A percentile compares a stretch with the other conserved stretches of the same genome.
Evolutionary conservation across 2,113 vertebrate species (phyloP).

Genomic region (Nothocercus nigrocapillus): DNA sequence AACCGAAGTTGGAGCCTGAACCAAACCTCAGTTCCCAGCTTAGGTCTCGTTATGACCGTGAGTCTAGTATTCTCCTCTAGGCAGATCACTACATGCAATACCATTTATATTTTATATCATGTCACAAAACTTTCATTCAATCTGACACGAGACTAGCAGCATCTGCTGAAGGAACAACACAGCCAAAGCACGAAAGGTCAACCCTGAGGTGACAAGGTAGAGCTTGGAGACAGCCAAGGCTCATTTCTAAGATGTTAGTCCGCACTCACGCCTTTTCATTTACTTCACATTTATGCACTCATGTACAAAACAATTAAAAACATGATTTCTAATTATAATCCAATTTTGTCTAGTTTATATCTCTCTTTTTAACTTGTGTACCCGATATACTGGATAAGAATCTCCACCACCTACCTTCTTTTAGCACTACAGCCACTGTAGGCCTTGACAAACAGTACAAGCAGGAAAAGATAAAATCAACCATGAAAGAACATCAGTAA

Average conservation of each 20-base stretch:
- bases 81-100: neutral
- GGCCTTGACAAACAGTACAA: neutral
- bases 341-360: neutral
- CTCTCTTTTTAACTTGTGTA: neutral
- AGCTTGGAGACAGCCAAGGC: neutral
- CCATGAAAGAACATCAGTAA: neutral
- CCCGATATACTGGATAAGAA: neutral
- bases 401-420: neutral
- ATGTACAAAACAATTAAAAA: neutral
- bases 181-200: neutral
- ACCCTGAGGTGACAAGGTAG: neutral
- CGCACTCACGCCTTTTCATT: neutral
- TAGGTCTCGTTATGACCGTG: neutral
- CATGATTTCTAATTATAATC: neutral
- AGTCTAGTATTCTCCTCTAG: neutral
- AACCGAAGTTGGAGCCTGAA: neutral
- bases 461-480: neutral
- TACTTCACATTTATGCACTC: neutral
- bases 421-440: neutral
- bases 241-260: neutral
- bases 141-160: neutral
- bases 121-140: neutral
- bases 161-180: neutral
- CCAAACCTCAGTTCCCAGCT: neutral
- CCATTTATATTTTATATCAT: neutral